phyloP scores from a whole-genome alignment of 2,113 vertebrate species.

The Thymallus thymallus region DNA sequence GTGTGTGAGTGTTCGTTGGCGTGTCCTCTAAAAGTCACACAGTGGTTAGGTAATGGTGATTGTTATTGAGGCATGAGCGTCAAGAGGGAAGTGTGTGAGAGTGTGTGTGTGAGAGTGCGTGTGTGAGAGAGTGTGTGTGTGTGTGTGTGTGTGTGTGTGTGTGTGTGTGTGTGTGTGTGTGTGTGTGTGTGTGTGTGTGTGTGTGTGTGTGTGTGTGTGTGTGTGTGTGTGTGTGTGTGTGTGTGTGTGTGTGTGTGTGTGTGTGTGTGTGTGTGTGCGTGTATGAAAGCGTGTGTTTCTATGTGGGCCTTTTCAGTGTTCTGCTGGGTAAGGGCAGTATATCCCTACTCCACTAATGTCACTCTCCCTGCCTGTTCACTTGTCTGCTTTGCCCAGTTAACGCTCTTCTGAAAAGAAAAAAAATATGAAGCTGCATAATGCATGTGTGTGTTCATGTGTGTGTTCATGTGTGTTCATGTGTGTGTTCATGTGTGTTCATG shows the following conservation, averaged over 20 bases:
- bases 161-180: too few relatives aligned
- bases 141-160: too few relatives aligned
- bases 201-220: too few relatives aligned
- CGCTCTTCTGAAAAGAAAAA: too few relatives aligned
- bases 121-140: background rate
- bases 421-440: slow-evolving; percentile 12
- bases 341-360: background rate
- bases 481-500: background rate
- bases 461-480: too few relatives aligned
- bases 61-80: slow-evolving; percentile 1
- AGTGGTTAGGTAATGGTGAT: background rate
- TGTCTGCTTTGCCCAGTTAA: too few relatives aligned
- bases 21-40: background rate
- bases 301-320: background rate
- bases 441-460: background rate
- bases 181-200: too few relatives aligned
- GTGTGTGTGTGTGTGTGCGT: too few relatives aligned
- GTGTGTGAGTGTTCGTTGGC: background rate
- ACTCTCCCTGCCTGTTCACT: background rate
- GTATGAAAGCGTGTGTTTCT: too few relatives aligned
- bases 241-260: too few relatives aligned
- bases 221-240: too few relatives aligned
- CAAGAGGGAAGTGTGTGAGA: background rate
- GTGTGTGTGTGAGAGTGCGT: background rate
- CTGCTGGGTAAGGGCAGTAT: too few relatives aligned